A percentile compares a stretch with the other conserved stretches of the same genome.
These are phyloP conservation scores for Xenopus petersii DNA, from an alignment of 2,797 vertebrate genomes.

Conservation along the genomic window DNA sequence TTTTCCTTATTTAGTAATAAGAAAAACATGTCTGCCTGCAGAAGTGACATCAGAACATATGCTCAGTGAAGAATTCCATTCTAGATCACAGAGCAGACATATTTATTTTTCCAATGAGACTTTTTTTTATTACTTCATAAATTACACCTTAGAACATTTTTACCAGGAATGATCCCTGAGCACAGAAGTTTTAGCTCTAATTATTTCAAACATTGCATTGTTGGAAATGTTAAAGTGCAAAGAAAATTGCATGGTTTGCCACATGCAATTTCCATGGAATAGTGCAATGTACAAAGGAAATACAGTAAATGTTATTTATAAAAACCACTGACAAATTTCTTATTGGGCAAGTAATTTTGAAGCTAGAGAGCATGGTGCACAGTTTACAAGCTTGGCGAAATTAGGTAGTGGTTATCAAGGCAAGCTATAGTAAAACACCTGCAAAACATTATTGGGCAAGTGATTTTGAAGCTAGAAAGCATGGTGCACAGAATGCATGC, in stretches of 20 bases:
- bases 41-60: background rate
- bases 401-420: too few relatives aligned
- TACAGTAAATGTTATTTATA: too few relatives aligned
- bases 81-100: constrained; percentile 1
- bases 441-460: too few relatives aligned
- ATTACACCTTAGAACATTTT: background rate
- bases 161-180: background rate
- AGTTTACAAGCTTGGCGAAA: too few relatives aligned
- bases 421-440: too few relatives aligned
- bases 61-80: constrained; percentile 3
- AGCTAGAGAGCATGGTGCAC: too few relatives aligned
- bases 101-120: constrained; percentile 25
- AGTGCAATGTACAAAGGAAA: too few relatives aligned
- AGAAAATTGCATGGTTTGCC: background rate
- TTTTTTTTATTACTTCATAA: constrained; percentile 12
- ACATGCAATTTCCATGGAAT: background rate
- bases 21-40: background rate
- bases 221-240: constrained; percentile 7
- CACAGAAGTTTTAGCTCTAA: constrained; percentile 15
- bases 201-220: constrained; percentile 12
- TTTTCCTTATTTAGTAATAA: background rate
- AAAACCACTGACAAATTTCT: too few relatives aligned
- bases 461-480: too few relatives aligned
- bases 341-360: too few relatives aligned
- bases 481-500: too few relatives aligned